Base-by-base conservation (phyloP, 2,797 vertebrate genomes). In the Fundulus diaphanus region DNA sequence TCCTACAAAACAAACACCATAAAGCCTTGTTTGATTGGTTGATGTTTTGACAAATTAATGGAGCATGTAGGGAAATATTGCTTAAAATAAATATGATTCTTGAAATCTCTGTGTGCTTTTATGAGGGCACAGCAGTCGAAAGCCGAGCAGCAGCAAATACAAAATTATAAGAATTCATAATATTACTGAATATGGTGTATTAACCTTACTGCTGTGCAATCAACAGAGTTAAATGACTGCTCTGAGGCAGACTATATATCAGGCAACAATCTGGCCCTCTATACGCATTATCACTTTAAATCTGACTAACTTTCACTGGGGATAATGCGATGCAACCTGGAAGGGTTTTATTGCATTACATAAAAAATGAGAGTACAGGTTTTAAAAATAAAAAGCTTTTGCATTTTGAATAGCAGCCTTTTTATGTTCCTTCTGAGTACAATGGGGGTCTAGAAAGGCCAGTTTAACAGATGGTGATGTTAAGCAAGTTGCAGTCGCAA, bases 161-260 rank as follows among this genome's bases (percentile, higher is more conserved):
- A 1, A 76, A 82, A 70, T 66, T 49, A 69, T 54, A 40, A 63
- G 40, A 81, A 63, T 76, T 82, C 51, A 74, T 40, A 81, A 78
- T 77, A 82, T 71, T 80, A 71, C 29, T 46, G 75, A 33, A 1
- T 56, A 76, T 68, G 40, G 12, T 51, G 86, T 81, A 85, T 83
- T 4, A 78, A 73, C 76, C 20, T 29, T 74, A 81, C 80, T 78
- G 70, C 35, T 29, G 69, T 57, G 52, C 68, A 88, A 82, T 87
- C 79, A 83, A 78, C 87, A 37, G 49, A 81, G 77, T 74, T 83
- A 80, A 88, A 85, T 74, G 40, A 70, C 57, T 42, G 49, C 88
- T 90, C 46, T 3, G 59, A 75, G 85, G 86, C 81, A 54, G 63
- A 76, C 44, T 66, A 71, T 83, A 75, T 88, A 89, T 88, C 85